Evolutionary conservation across 2,113 vertebrate genomes (phyloP).

Genomic region (Pithys albifrons): DNA sequence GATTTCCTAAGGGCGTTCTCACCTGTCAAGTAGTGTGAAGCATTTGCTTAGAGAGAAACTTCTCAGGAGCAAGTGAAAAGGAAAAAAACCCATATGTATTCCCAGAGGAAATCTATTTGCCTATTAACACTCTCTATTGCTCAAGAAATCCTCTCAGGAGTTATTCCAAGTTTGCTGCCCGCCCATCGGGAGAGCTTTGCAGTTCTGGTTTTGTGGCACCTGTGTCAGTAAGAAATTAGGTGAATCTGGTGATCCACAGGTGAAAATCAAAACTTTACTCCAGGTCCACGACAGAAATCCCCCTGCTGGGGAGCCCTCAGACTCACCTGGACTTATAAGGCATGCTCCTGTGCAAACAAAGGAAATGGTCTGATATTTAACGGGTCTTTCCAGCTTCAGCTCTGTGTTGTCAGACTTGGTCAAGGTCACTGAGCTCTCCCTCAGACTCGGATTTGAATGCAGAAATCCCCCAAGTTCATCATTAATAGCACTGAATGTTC

Average conservation of each 20-base stretch:
- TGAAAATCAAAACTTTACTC: neutral
- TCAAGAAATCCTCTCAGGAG: neutral
- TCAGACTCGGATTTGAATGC: neutral
- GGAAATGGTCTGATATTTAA: neutral
- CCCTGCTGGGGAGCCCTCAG: neutral
- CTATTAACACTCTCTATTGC: neutral
- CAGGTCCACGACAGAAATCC: neutral
- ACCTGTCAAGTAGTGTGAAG: neutral
- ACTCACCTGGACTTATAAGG: neutral
- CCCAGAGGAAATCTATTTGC: neutral
- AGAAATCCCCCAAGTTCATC: neutral
- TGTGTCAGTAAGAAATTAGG: neutral
- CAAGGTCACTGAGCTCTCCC: neutral
- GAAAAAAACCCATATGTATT: neutral
- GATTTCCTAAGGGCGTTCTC: neutral
- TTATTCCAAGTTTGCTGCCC: neutral
- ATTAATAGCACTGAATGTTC: neutral
- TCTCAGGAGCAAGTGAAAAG: neutral
- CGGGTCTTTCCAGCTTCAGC: neutral
- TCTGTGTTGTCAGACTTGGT: neutral
- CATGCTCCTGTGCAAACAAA: neutral
- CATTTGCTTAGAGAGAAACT: neutral
- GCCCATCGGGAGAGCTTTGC: neutral
- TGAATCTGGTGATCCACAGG: neutral
- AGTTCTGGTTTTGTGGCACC: neutral